A percentile compares a stretch with the other conserved stretches of the same genome.
These are phyloP conservation scores for Camptogramma bilineatum DNA, from an alignment of 2,888 invertebrate species.

Conservation along the genomic window DNA sequence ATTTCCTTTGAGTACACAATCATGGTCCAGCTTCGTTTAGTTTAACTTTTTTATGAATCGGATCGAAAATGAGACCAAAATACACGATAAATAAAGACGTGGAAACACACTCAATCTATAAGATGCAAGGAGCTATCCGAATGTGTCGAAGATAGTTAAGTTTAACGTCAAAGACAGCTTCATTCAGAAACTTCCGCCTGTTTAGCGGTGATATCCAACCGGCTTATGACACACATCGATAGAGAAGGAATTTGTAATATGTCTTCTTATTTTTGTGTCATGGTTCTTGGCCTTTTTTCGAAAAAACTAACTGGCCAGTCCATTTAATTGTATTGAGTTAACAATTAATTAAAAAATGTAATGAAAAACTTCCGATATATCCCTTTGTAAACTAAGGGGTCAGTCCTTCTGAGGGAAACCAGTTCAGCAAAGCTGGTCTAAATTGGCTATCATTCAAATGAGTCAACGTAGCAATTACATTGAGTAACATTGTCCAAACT, in stretches of 20 bases:
- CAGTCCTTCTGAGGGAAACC: too few relatives aligned
- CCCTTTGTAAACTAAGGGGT: too few relatives aligned
- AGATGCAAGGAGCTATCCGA: slow-evolving; percentile 53
- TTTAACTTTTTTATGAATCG: neutral
- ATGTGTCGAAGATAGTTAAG: slow-evolving; percentile 67
- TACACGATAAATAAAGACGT: slow-evolving; percentile 19
- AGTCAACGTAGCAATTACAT: too few relatives aligned
- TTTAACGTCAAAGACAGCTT: slow-evolving; percentile 67
- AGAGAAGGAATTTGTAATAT: slow-evolving; percentile 41
- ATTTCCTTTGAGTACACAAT: too few relatives aligned
- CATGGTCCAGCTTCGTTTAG: neutral
- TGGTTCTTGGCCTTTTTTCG: neutral
- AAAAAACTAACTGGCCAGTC: too few relatives aligned
- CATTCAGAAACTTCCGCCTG: slow-evolving; percentile 61
- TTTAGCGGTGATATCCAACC: slow-evolving; percentile 55
- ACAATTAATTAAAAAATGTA: too few relatives aligned
- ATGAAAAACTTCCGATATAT: too few relatives aligned
- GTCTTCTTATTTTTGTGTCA: neutral
- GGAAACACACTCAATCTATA: slow-evolving; percentile 52
- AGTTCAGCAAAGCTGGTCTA: too few relatives aligned
- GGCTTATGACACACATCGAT: slow-evolving; percentile 48
- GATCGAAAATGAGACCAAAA: neutral
- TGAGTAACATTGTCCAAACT: too few relatives aligned
- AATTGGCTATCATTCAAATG: too few relatives aligned
- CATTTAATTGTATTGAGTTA: too few relatives aligned